Conservation (phyloP, 1,140 invertebrate species). For the Tetraneura akinire region DNA sequence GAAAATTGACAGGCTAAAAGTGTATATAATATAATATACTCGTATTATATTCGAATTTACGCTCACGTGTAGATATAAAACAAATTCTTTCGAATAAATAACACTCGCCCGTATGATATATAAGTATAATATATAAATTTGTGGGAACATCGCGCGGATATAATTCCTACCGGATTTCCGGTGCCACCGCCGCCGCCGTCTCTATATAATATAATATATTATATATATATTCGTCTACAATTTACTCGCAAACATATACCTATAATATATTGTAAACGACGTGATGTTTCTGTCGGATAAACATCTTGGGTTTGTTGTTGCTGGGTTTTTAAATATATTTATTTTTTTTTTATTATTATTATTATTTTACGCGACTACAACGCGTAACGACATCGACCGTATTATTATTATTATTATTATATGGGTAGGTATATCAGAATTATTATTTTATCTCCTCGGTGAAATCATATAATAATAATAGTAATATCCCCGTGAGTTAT, state of each 20-base stretch:
- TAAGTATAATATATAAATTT: not conserved
- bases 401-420: too few species aligned
- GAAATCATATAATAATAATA: too few species aligned
- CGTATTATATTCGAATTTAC: too few species aligned
- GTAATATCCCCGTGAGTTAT: too few species aligned
- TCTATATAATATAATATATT: too few species aligned
- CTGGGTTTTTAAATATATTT: not conserved
- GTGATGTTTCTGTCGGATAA: conserved; percentile 26
- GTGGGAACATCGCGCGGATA: conserved; percentile 30
- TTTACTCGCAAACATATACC: too few species aligned
- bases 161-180: conserved; percentile 46
- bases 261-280: not conserved
- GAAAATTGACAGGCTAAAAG: conserved; percentile 1
- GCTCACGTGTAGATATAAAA: not conserved
- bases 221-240: too few species aligned
- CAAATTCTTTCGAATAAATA: not conserved
- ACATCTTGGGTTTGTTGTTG: not conserved
- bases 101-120: too few species aligned
- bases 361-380: not conserved
- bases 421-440: too few species aligned
- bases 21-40: too few species aligned
- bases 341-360: not conserved
- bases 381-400: conserved; percentile 18
- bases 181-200: too few species aligned
- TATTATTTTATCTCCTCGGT: too few species aligned